A percentile compares a stretch with the other conserved stretches of the same genome.
Conservation (phyloP, 2,888 invertebrate species). For the Nematopogon swammerdamellus region DNA sequence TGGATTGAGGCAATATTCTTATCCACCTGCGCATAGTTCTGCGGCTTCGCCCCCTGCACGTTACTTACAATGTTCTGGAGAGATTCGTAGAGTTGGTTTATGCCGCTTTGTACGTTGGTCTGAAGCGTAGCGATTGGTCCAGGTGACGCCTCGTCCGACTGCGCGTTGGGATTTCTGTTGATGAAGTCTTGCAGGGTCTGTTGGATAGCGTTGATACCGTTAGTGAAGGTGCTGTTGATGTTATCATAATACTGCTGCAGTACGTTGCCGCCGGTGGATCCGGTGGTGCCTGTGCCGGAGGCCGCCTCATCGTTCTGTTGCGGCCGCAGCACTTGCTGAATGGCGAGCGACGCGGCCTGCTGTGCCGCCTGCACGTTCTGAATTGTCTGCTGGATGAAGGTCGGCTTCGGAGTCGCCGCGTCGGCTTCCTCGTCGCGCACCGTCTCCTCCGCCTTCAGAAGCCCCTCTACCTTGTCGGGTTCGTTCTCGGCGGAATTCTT, state of each 20-base stretch:
- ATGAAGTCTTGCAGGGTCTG: not conserved
- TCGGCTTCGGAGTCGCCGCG: conserved; percentile 35
- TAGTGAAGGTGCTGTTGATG: too few relatives aligned
- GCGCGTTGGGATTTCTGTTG: not conserved
- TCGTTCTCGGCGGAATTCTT: conserved; percentile 10
- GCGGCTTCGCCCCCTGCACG: too few relatives aligned
- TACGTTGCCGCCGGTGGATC: not conserved
- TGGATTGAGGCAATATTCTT: too few relatives aligned
- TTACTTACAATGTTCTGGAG: conserved; percentile 24
- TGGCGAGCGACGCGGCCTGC: not conserved
- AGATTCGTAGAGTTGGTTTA: conserved; percentile 25
- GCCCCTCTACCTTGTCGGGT: conserved; percentile 14
- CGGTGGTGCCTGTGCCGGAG: too few relatives aligned
- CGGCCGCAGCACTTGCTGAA: not conserved
- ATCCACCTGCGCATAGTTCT: too few relatives aligned
- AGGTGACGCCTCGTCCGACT: not conserved
- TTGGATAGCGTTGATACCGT: too few relatives aligned
- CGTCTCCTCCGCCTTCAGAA: conserved; percentile 17
- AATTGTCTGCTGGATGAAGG: conserved; percentile 24
- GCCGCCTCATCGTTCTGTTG: not conserved
- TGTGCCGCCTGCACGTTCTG: conserved; percentile 18
- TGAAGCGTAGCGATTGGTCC: not conserved
- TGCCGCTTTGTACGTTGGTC: not conserved
- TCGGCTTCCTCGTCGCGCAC: conserved; percentile 31
- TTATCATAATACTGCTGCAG: too few relatives aligned